These are phyloP conservation scores for Synergus gifuensis DNA, from an alignment of 2,888 invertebrate species.

Conservation along the genomic window DNA sequence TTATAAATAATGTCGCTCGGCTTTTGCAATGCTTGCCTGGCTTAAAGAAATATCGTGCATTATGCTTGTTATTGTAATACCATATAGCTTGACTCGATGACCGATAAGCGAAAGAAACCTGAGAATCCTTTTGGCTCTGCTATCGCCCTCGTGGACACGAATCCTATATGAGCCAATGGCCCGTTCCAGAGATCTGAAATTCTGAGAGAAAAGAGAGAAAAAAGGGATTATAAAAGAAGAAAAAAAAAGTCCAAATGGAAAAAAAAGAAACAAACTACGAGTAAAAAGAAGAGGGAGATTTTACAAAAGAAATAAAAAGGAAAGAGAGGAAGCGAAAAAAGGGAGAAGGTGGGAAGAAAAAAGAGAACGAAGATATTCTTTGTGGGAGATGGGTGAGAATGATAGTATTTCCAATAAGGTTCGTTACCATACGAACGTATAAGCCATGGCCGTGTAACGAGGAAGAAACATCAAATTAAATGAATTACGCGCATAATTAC, in stretches of 20 bases:
- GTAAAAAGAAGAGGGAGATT: not conserved
- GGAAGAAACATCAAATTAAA: constrained; percentile 70
- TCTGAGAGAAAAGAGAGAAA: constrained; percentile 45
- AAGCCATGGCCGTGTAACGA: constrained; percentile 58
- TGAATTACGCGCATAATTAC: constrained; percentile 72
- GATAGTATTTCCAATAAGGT: constrained; percentile 68
- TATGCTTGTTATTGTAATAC: constrained; percentile 66
- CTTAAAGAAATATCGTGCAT: constrained; percentile 64
- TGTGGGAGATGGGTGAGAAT: constrained; percentile 62
- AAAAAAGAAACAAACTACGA: not conserved
- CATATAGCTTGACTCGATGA: constrained; percentile 61
- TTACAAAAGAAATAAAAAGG: not conserved
- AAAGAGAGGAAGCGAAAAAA: not conserved
- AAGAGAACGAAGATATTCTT: constrained; percentile 43
- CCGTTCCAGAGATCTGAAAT: not conserved
- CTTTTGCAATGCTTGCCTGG: constrained; percentile 61
- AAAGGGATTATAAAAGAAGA: constrained; percentile 25
- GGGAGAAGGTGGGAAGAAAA: constrained; percentile 33
- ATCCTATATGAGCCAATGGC: constrained; percentile 46
- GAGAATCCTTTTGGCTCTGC: constrained; percentile 48
- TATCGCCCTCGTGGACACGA: constrained; percentile 50
- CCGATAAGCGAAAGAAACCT: constrained; percentile 61
- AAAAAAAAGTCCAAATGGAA: not conserved
- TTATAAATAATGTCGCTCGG: constrained; percentile 65
- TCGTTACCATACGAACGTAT: constrained; percentile 65